Conservation (phyloP, 1,140 invertebrate species). For the Sycobia sp. region DNA sequence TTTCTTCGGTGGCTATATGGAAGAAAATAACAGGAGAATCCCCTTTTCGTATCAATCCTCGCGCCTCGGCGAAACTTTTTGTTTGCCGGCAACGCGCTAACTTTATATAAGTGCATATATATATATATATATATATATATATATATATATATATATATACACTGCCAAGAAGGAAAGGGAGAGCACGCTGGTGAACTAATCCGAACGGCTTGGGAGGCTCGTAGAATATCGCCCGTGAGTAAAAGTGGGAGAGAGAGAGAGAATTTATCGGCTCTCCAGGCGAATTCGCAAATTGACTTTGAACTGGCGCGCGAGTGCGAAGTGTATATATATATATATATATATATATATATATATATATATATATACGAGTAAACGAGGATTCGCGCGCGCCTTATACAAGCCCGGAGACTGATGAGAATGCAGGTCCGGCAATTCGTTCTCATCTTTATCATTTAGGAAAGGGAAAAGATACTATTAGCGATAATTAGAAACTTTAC, state of each 20-base stretch:
- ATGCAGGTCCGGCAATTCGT: conserved; percentile 19
- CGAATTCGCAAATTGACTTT: conserved; percentile 34
- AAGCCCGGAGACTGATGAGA: conserved; percentile 16
- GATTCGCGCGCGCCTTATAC: background rate
- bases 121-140: too few relatives aligned
- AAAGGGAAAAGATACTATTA: conserved; percentile 27
- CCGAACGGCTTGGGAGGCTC: conserved; percentile 8
- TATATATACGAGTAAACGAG: background rate
- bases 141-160: too few relatives aligned
- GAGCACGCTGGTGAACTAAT: conserved; percentile 12
- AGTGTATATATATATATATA: too few relatives aligned
- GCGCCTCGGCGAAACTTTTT: too few relatives aligned
- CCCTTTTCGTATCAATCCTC: too few relatives aligned
- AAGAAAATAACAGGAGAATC: too few relatives aligned
- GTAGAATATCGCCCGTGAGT: background rate
- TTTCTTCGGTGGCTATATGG: too few relatives aligned
- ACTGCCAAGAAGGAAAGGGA: too few relatives aligned
- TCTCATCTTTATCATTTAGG: conserved; percentile 33
- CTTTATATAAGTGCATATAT: conserved; percentile 27
- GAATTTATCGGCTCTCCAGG: conserved; percentile 26
- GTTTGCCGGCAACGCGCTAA: background rate
- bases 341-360: too few relatives aligned
- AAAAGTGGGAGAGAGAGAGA: conserved; percentile 1
- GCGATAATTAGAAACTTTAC: conserved; percentile 33
- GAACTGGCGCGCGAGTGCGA: conserved; percentile 12